Percentiles rank a stretch among this genome's conserved stretches.
Conservation (phyloP, 2,113 vertebrate genomes). For the Nycticryphes semicollaris region DNA sequence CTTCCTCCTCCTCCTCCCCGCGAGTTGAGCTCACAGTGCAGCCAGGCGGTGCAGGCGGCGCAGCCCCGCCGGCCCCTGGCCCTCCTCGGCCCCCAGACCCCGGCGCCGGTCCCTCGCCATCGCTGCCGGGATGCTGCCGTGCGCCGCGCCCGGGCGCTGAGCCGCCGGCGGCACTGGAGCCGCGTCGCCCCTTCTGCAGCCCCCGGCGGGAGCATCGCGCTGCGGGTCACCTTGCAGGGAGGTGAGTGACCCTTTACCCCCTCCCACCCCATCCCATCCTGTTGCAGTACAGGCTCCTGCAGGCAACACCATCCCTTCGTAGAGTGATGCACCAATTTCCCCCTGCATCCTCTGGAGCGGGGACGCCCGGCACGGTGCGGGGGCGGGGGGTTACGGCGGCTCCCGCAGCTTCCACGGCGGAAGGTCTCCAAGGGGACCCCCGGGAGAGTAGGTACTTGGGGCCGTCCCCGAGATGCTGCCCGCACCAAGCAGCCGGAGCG, state of each 20-base stretch:
- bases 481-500: background rate
- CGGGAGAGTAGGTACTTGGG: background rate
- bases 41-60: background rate
- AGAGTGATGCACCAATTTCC: background rate
- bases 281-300: no score
- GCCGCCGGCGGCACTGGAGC: background rate
- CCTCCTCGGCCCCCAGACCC: background rate
- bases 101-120: background rate
- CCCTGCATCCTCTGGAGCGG: background rate
- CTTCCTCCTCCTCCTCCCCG: background rate
- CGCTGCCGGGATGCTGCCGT: background rate
- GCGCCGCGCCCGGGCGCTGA: background rate
- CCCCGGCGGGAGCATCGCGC: background rate
- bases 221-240: slow-evolving; percentile 43
- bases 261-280: no score
- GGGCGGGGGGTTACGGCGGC: background rate
- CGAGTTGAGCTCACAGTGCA: background rate
- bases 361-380: background rate
- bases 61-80: background rate
- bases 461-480: background rate
- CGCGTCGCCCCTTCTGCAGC: background rate
- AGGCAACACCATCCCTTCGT: no score
- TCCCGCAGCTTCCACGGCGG: background rate
- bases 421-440: background rate
- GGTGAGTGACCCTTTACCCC: background rate